Evolutionary conservation across 92 coral and sea anemone species (phyloP).

Genomic region (Porites cylindrica): DNA sequence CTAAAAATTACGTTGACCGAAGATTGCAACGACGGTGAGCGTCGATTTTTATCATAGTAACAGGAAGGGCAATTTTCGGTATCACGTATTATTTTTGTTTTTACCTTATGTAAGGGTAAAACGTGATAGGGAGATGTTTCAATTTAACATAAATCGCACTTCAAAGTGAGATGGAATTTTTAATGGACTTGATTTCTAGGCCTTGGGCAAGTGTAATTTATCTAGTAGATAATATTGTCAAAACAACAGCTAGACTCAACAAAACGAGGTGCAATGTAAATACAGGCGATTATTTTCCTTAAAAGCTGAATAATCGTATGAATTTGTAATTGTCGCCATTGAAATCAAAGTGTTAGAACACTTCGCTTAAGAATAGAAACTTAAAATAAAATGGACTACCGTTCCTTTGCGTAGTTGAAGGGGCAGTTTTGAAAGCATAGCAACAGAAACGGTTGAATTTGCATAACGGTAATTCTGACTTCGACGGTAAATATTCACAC

Average conservation of each 20-base stretch:
- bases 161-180: constrained; percentile 5
- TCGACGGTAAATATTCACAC: constrained; percentile 24
- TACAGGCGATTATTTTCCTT: constrained; percentile 21
- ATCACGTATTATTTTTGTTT: neutral
- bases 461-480: constrained; percentile 42
- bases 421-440: neutral
- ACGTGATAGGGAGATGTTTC: neutral
- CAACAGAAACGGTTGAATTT: constrained; percentile 11
- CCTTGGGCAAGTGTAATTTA: constrained; percentile 15
- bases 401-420: neutral
- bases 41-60: neutral
- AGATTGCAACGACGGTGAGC: neutral
- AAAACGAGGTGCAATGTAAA: constrained; percentile 22
- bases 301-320: constrained; percentile 35
- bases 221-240: constrained; percentile 21
- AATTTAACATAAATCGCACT: constrained; percentile 9
- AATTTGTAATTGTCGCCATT: constrained; percentile 22
- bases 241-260: constrained; percentile 34
- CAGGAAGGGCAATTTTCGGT: neutral
- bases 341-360: constrained; percentile 18
- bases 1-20: neutral
- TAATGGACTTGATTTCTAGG: constrained; percentile 9
- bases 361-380: neutral
- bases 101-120: neutral
- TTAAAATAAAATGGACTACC: neutral